These are phyloP conservation scores for Ochropleura leucogaster DNA, from an alignment of 2,888 invertebrate genomes.

Conservation along the genomic window DNA sequence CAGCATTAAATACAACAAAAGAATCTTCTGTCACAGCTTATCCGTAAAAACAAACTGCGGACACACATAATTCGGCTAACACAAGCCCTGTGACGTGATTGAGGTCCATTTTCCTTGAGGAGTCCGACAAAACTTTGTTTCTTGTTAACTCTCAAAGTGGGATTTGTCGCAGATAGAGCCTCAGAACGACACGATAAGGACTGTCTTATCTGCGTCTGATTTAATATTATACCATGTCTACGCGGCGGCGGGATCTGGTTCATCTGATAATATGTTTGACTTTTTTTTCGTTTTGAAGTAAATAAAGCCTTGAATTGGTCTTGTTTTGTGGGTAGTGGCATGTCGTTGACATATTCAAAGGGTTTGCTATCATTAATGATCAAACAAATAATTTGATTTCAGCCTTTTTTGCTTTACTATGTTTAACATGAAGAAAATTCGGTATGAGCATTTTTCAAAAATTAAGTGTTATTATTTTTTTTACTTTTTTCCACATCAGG, in stretches of 20 bases:
- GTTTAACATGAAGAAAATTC: too few relatives aligned
- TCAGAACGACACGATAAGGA: conserved; percentile 65
- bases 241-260: conserved; percentile 45
- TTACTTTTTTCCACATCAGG: too few relatives aligned
- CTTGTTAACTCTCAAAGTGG: conserved; percentile 65
- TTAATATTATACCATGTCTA: conserved; percentile 66
- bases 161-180: conserved; percentile 62
- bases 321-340: not conserved
- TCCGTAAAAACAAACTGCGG: conserved; percentile 35
- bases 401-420: too few relatives aligned
- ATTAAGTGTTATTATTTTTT: too few relatives aligned
- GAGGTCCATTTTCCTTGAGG: conserved; percentile 52
- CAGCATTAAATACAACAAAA: conserved; percentile 10
- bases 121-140: conserved; percentile 61
- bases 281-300: conserved; percentile 45
- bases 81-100: conserved; percentile 53
- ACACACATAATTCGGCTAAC: conserved; percentile 49
- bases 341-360: not conserved
- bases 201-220: conserved; percentile 61
- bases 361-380: not conserved
- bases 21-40: conserved; percentile 30
- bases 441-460: too few relatives aligned
- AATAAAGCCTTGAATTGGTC: conserved; percentile 16
- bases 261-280: conserved; percentile 64
- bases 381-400: too few relatives aligned